phyloP scores from a whole-genome alignment of 2,888 invertebrate genomes.

The Leptogaster cylindrica region DNA sequence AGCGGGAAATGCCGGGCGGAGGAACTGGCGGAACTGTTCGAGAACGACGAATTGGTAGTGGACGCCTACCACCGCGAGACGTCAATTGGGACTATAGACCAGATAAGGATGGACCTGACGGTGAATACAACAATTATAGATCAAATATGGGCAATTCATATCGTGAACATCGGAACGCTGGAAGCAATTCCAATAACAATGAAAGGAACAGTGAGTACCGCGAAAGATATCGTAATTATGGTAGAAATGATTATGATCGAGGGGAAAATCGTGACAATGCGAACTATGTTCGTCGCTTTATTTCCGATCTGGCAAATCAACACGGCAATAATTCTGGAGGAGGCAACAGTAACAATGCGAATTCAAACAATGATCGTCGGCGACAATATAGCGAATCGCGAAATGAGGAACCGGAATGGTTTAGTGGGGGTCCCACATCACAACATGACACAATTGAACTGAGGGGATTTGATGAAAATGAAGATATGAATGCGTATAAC shows the following conservation, averaged over 20 bases:
- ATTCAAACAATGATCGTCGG: slow-evolving; percentile 64
- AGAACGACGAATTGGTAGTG: slow-evolving; percentile 80
- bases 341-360: slow-evolving; percentile 52
- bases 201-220: slow-evolving; percentile 50
- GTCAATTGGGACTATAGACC: slow-evolving; percentile 63
- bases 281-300: slow-evolving; percentile 49
- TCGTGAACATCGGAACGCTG: slow-evolving; percentile 39
- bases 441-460: slow-evolving; percentile 92
- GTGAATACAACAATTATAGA: slow-evolving; percentile 57
- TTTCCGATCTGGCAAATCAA: slow-evolving; percentile 48
- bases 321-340: slow-evolving; percentile 48
- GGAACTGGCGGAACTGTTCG: slow-evolving; percentile 34
- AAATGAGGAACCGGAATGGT: slow-evolving; percentile 90
- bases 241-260: slow-evolving; percentile 51
- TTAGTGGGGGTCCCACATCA: slow-evolving; percentile 87
- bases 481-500: slow-evolving; percentile 43
- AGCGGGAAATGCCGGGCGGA: slow-evolving; percentile 31
- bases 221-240: slow-evolving; percentile 65
- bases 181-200: slow-evolving; percentile 31
- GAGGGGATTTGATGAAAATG: slow-evolving; percentile 83
- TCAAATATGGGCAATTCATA: slow-evolving; percentile 11
- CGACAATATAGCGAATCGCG: slow-evolving; percentile 67
- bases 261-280: slow-evolving; percentile 48
- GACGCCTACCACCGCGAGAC: slow-evolving; percentile 75
- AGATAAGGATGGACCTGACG: slow-evolving; percentile 51